Evolutionary conservation across 2,113 vertebrate species (phyloP).

Genomic region (Campylorhamphus procurvoides): DNA sequence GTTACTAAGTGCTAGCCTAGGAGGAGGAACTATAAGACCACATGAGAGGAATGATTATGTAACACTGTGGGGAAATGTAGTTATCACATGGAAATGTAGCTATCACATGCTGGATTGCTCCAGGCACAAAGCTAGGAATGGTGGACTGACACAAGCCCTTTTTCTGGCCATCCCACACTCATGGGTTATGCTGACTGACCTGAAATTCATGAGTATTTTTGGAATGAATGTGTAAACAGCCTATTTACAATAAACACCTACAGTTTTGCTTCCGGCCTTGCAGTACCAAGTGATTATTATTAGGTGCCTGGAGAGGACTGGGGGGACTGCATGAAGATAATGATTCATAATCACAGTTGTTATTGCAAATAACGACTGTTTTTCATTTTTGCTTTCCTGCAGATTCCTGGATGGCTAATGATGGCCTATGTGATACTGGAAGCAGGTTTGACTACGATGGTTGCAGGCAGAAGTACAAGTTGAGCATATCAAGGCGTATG

Average conservation of each 20-base stretch:
- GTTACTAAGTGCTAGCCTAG: not conserved
- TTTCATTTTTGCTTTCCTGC: not conserved
- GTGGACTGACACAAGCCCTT: not conserved
- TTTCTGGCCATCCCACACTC: not conserved
- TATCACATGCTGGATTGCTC: not conserved
- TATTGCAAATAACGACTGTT: not conserved
- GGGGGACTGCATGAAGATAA: not conserved
- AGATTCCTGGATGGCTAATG: constrained; percentile 83
- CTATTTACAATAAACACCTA: not conserved
- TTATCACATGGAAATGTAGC: not conserved
- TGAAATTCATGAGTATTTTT: not conserved
- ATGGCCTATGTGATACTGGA: constrained; percentile 80
- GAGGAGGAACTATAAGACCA: not conserved
- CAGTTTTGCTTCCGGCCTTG: not conserved
- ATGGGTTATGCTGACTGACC: not conserved
- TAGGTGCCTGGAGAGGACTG: not conserved
- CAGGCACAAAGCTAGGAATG: not conserved
- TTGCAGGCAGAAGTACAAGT: constrained; percentile 80
- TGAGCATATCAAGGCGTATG: constrained; percentile 78
- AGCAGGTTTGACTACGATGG: constrained; percentile 79
- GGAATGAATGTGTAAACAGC: not conserved
- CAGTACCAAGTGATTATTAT: not conserved
- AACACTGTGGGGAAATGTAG: not conserved
- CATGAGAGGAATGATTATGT: not conserved
- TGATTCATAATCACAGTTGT: not conserved